Conservation (phyloP, 2,113 vertebrate genomes). For the Archilochus colubris region DNA sequence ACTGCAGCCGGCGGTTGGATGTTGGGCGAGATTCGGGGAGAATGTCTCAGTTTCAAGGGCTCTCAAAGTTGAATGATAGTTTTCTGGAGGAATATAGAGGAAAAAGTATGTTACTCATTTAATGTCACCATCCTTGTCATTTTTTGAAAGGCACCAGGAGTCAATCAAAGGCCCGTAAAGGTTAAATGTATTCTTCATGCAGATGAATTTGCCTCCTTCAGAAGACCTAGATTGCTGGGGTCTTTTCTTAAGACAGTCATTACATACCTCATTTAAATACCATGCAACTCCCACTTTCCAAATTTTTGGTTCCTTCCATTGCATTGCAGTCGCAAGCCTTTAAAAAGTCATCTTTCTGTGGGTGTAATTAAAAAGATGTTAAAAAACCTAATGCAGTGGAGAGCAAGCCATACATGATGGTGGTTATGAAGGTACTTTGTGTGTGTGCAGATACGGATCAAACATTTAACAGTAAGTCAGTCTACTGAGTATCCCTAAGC, state of each 20-base stretch:
- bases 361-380: neutral
- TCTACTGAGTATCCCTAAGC: neutral
- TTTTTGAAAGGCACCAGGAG: neutral
- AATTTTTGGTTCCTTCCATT: neutral
- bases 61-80: neutral
- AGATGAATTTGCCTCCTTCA: neutral
- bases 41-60: neutral
- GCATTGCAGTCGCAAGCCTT: neutral
- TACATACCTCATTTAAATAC: neutral
- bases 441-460: neutral
- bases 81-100: neutral
- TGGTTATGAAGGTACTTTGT: neutral
- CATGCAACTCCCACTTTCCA: neutral
- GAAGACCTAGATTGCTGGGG: neutral
- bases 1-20: neutral
- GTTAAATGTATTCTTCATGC: neutral
- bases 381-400: accelerated
- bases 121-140: neutral
- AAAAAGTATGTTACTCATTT: neutral
- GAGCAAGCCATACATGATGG: neutral
- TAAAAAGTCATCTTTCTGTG: neutral
- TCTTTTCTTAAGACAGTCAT: neutral
- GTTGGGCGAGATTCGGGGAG: neutral
- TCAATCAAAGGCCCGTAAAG: neutral
- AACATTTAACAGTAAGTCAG: neutral